phyloP scores from a whole-genome alignment of 2,797 vertebrate genomes.

The Stomatorhinus walkeri region DNA sequence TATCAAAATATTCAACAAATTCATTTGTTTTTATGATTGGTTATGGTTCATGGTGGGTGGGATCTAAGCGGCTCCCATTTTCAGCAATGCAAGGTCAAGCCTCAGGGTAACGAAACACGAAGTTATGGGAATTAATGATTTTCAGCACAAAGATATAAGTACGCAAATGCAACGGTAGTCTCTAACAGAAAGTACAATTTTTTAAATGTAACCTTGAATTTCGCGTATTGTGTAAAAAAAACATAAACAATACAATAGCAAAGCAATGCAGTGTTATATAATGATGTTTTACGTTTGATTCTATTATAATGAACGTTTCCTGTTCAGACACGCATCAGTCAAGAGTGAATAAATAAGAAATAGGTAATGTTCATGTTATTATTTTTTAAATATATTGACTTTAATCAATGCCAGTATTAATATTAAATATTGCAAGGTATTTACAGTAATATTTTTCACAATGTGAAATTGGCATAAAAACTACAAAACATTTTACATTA shows the following conservation, averaged over 20 bases:
- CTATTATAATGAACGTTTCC: not conserved
- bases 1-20: not conserved
- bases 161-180: not conserved
- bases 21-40: not conserved
- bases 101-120: not conserved
- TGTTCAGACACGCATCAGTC: not conserved
- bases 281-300: not conserved
- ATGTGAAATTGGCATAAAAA: not conserved
- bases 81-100: not conserved
- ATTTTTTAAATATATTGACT: too few relatives aligned
- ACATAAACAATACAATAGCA: not conserved
- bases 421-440: conserved; percentile 8
- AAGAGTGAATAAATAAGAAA: not conserved
- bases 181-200: not conserved
- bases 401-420: not conserved
- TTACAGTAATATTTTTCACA: not conserved
- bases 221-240: not conserved
- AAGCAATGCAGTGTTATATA: not conserved
- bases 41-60: not conserved
- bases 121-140: not conserved
- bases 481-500: not conserved
- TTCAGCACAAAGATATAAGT: not conserved
- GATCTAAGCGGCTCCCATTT: not conserved
- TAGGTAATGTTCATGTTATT: not conserved
- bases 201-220: not conserved